phyloP scores from a whole-genome alignment of 2,113 vertebrate species.

The Gambusia holbrooki region DNA sequence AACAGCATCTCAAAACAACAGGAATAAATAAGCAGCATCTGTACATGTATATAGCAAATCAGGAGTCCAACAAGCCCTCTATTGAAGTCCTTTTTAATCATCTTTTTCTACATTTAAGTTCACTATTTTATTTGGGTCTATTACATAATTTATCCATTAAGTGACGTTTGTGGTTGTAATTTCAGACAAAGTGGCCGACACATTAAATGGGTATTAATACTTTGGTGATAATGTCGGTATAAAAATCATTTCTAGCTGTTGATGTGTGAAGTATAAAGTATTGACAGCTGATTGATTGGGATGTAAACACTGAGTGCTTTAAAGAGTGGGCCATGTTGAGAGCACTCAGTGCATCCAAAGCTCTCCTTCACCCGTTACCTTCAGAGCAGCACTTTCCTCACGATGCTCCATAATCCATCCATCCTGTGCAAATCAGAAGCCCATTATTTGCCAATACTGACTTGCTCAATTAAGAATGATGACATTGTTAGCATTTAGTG shows the following conservation, averaged over 20 bases:
- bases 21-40: no score
- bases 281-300: background rate
- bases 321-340: background rate
- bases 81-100: no score
- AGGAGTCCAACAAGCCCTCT: no score
- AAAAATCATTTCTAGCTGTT: no score
- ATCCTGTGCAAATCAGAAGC: constrained; percentile 10
- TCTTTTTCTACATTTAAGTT: no score
- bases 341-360: constrained; percentile 1
- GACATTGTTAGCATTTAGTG: constrained; percentile 44
- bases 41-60: no score
- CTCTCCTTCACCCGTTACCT: background rate
- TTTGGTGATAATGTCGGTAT: no score
- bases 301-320: background rate
- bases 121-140: no score
- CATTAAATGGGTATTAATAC: background rate
- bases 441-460: constrained; percentile 9
- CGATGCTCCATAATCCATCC: constrained; percentile 10
- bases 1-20: no score
- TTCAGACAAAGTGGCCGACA: background rate
- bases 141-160: no score
- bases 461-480: constrained; percentile 38
- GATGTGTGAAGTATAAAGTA: background rate
- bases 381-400: constrained; percentile 6
- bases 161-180: background rate